Percentiles rank a stretch among this genome's conserved stretches.
These are phyloP conservation scores for Thera obeliscata DNA, from an alignment of 2,888 invertebrate genomes.

Conservation along the genomic window DNA sequence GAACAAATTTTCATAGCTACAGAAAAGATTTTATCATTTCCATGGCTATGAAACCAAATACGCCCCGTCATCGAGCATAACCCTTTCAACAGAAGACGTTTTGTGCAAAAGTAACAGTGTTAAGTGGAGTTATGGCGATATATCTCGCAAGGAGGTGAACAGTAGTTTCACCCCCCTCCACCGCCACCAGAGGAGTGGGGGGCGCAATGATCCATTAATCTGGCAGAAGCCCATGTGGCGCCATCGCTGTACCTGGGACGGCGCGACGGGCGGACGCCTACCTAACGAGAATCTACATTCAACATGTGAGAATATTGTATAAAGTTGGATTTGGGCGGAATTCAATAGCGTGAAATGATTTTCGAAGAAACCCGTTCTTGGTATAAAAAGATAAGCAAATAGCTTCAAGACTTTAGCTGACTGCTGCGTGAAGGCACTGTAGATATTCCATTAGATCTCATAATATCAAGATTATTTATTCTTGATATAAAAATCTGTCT, in stretches of 20 bases:
- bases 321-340: conserved; percentile 42
- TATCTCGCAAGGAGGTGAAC: conserved; percentile 74
- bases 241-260: conserved; percentile 83
- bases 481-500: no score
- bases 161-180: conserved; percentile 65
- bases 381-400: no score
- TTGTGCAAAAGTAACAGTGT: conserved; percentile 50
- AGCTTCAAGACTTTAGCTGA: no score
- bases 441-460: no score
- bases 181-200: conserved; percentile 62
- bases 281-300: conserved; percentile 75
- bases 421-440: no score
- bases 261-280: conserved; percentile 82
- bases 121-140: conserved; percentile 67
- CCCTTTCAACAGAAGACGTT: conserved; percentile 37
- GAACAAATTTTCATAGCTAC: no score
- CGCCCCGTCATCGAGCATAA: conserved; percentile 14
- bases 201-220: conserved; percentile 94
- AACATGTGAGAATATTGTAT: conserved; percentile 65
- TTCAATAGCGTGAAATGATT: conserved; percentile 40
- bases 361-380: conserved; percentile 17
- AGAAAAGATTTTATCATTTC: background rate
- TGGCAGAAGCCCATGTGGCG: conserved; percentile 92
- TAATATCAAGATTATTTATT: no score
- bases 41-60: conserved; percentile 9